A percentile compares a stretch with the other conserved stretches of the same genome.
These are phyloP conservation scores for Oryzias curvinotus DNA, from an alignment of 2,113 vertebrate species.

Conservation along the genomic window DNA sequence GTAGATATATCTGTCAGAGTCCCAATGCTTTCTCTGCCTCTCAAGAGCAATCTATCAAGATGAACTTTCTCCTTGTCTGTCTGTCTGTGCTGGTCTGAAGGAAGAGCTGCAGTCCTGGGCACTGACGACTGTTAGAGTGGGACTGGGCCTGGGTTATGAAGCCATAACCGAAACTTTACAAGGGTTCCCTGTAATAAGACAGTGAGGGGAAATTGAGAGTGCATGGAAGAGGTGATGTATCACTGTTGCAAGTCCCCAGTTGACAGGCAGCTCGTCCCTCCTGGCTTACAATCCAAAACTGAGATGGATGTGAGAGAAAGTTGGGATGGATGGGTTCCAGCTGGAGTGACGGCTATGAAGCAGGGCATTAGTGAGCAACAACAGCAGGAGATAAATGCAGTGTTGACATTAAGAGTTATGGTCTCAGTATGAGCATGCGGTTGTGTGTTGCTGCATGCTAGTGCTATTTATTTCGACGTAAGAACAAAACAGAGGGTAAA, in stretches of 20 bases:
- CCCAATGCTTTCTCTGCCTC: slow-evolving; percentile 41
- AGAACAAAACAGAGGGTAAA: background rate
- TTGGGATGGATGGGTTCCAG: slow-evolving; percentile 34
- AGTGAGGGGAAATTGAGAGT: slow-evolving; percentile 51
- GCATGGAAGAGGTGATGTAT: slow-evolving; percentile 54
- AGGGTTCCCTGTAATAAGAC: slow-evolving; percentile 46
- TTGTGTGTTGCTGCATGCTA: slow-evolving; percentile 11
- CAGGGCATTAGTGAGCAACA: slow-evolving; percentile 12
- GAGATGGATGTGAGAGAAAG: slow-evolving; percentile 43
- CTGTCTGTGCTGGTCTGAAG: slow-evolving; percentile 18
- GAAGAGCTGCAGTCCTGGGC: slow-evolving; percentile 31
- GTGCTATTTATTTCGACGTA: slow-evolving; percentile 19
- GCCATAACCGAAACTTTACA: slow-evolving; percentile 52
- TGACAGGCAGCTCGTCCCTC: slow-evolving; percentile 45
- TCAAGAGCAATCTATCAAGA: slow-evolving; percentile 48
- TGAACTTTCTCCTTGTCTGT: slow-evolving; percentile 27
- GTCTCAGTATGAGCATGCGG: background rate
- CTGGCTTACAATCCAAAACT: slow-evolving; percentile 34
- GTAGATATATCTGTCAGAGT: slow-evolving; percentile 45
- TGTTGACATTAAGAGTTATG: slow-evolving; percentile 18
- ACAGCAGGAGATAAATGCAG: slow-evolving; percentile 23
- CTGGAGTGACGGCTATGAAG: slow-evolving; percentile 20
- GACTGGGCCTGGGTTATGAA: slow-evolving; percentile 31
- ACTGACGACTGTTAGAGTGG: slow-evolving; percentile 25
- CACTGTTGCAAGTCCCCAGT: slow-evolving; percentile 30